Evolutionary conservation across 2,888 invertebrate species (phyloP), one percentile per base, ranked within the genome.

Genomic region (Cancer borealis): DNA sequence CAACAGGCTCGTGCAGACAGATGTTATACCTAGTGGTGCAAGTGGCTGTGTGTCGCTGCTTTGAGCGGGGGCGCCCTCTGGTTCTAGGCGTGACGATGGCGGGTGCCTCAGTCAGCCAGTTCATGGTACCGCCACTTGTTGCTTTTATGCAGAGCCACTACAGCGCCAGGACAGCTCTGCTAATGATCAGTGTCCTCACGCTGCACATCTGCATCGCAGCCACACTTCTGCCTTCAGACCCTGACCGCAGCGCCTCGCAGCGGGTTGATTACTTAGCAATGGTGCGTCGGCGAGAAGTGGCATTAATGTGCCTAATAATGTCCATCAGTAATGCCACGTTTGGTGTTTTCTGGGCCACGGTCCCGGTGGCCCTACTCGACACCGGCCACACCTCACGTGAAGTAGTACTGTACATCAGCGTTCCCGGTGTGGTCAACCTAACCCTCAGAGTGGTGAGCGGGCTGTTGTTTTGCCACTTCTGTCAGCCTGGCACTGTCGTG

Each of bases 21-120:
- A 4, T 39, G 14, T 12, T 84, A 12, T 14, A 10, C 30, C n/a
- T 39, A 12, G 84, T 84, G 84, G 84, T 84, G 84, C 84, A 84
- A 39, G 84, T 84, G 84, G 26, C 84, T 12, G 84, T 84, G 84
- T 39, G 84, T 84, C 84, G 84, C 6, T 39, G 84, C 39, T 73
- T 73, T 73, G 0, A 84, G 14, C 84, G 39, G 39, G 1, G 12
- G 30, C 84, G 84, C 14, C 84, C 84, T 12, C 2, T 84, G 39
- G 84, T 39, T 17, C 5, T 84, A 10, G 84, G 84, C 17, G 12
- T 84, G 84, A 39, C 84, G 14, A 14, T 4, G 17, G 84, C 39
- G 39, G 84, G 84, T 12, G 39, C 4, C 30, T 84, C 84, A 10
- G 3, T 84, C 84, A 84, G 30, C 39, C 84, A 84, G 84, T 14